These are phyloP conservation scores for Hydropsyche betteni DNA, from an alignment of 2,888 invertebrate species.

Conservation along the genomic window DNA sequence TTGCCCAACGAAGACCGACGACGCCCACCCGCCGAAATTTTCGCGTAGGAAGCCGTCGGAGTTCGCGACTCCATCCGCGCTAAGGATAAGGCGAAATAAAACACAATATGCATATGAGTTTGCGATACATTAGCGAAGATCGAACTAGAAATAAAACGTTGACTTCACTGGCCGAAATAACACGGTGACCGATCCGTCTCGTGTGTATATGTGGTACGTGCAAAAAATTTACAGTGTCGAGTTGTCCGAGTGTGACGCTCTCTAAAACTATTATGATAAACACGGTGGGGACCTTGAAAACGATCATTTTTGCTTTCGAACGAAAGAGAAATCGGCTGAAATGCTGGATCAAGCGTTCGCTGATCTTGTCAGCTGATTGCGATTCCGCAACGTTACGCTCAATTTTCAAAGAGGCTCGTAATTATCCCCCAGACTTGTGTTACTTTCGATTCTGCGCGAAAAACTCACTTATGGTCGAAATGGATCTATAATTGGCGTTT, in stretches of 20 bases:
- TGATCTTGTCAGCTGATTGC: slow-evolving; percentile 8
- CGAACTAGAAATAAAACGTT: too few species aligned
- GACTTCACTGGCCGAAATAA: too few species aligned
- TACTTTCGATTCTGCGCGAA: neutral
- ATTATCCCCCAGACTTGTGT: neutral
- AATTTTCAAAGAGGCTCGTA: neutral
- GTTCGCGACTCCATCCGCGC: neutral
- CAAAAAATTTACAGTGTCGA: too few species aligned
- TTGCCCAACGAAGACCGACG: slow-evolving; percentile 30
- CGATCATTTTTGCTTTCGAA: slow-evolving; percentile 10
- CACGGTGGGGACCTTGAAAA: slow-evolving; percentile 7
- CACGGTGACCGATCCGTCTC: too few species aligned
- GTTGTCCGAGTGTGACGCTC: slow-evolving; percentile 13
- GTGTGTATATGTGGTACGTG: too few species aligned
- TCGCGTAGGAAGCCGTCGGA: slow-evolving; percentile 5
- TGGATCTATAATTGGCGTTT: neutral
- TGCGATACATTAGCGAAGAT: too few species aligned
- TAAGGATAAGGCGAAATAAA: neutral
- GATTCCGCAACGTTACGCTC: slow-evolving; percentile 17
- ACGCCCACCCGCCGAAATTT: slow-evolving; percentile 12
- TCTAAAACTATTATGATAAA: neutral
- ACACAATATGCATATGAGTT: neutral
- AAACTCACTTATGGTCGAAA: neutral
- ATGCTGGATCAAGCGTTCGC: neutral
- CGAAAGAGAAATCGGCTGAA: slow-evolving; percentile 23